Base-by-base conservation (phyloP, 2,888 invertebrate species). In the Lissocephala sabroskyi region DNA sequence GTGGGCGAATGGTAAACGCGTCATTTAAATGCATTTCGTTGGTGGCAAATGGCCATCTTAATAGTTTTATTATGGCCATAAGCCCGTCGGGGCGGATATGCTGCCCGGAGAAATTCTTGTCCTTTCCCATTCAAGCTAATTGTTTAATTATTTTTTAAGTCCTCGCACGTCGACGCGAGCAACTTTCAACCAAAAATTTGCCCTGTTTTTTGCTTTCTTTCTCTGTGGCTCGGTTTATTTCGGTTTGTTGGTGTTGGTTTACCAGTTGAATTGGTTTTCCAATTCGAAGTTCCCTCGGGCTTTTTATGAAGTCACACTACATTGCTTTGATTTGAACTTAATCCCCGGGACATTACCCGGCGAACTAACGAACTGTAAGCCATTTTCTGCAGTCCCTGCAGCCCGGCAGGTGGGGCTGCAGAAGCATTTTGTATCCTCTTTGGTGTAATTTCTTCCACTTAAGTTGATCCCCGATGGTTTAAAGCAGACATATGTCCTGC, bases 391-490 rank as follows among this genome's bases (percentile, higher is more conserved):
- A 56, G n/a, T n/a, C n/a, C n/a, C n/a, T n/a, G n/a, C n/a, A n/a
- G n/a, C n/a, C n/a, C n/a, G n/a, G n/a, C n/a, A n/a, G n/a, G n/a
- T n/a, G n/a, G n/a, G n/a, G n/a, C n/a, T n/a, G n/a, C 52, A 65
- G 62, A 63, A 68, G 70, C 71, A 80, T 79, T n/a, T n/a, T 74
- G 67, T 73, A 68, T 71, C 70, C 66, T 74, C 65, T 59, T 73
- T 63, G 54, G 62, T 76, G 79, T 81, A 82, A 82, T 80, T 79
- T 81, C 82, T 80, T 81, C 81, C 81, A 81, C 82, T 81, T 79
- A 80, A 81, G 59, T 78, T 79, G 79, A 81, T 80, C 66, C 55
- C 67, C 59, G 62, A 57, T 66, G 74, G 78, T 74, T 80, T 81
- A 75, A 65, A 51, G 60, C 62, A 68, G 68, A 65, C 70, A 78